Conservation (phyloP, 2,113 vertebrate genomes). For the Chroicocephalus ridibundus region DNA sequence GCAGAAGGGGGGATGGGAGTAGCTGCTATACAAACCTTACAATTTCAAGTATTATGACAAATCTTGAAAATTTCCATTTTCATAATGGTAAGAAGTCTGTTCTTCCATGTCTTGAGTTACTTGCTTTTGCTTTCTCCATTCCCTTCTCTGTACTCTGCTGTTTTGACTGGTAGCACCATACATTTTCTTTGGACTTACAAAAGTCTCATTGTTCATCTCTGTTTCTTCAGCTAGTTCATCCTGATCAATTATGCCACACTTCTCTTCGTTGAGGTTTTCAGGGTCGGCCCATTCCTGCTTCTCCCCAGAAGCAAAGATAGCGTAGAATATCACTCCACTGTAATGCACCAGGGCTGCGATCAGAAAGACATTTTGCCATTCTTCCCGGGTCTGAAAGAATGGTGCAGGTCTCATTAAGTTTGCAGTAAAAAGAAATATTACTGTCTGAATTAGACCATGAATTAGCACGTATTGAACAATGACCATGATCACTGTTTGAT, state of each 20-base stretch:
- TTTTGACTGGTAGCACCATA: slow-evolving; percentile 88
- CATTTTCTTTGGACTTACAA: slow-evolving; percentile 76
- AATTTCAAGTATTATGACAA: slow-evolving; percentile 70
- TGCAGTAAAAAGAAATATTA: neutral
- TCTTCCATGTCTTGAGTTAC: slow-evolving; percentile 78
- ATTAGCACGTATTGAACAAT: neutral
- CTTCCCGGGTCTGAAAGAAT: slow-evolving; percentile 87
- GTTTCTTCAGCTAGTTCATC: slow-evolving; percentile 93
- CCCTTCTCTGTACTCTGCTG: slow-evolving; percentile 71
- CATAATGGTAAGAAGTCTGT: slow-evolving; percentile 72
- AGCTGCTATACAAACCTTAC: slow-evolving; percentile 3
- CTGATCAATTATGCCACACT: slow-evolving; percentile 89
- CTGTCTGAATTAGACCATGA: neutral
- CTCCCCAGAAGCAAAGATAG: slow-evolving; percentile 96
- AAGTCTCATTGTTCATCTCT: slow-evolving; percentile 81
- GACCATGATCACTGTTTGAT: neutral
- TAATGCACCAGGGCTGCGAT: slow-evolving; percentile 96
- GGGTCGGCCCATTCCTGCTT: slow-evolving; percentile 97
- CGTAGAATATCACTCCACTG: slow-evolving; percentile 94
- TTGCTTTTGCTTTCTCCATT: slow-evolving; percentile 80
- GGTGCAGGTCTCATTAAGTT: neutral
- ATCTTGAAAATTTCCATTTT: slow-evolving; percentile 82
- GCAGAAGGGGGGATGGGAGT: neutral
- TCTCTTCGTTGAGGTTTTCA: slow-evolving; percentile 88
- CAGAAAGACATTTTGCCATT: slow-evolving; percentile 97